These are phyloP conservation scores for Zelleria hepariella DNA, from an alignment of 2,888 invertebrate genomes.

Conservation along the genomic window DNA sequence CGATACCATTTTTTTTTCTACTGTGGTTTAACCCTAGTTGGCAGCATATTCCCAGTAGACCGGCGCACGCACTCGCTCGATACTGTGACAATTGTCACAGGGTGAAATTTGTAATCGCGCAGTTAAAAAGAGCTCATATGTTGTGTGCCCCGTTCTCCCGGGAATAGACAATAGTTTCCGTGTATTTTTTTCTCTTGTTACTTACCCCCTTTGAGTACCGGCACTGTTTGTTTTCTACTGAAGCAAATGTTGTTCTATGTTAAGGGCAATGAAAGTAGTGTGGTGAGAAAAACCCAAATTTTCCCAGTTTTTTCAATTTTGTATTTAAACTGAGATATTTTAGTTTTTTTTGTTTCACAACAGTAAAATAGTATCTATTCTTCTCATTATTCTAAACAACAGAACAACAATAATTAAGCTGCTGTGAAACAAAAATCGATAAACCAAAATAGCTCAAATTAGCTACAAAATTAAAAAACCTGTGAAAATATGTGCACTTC, in stretches of 20 bases:
- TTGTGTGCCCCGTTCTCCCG: slow-evolving; percentile 9
- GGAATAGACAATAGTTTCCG: background rate
- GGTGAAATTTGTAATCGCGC: slow-evolving; percentile 5
- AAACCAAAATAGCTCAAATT: too few relatives aligned
- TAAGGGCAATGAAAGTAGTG: too few relatives aligned
- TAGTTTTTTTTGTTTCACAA: too few relatives aligned
- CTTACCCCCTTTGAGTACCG: slow-evolving; percentile 13
- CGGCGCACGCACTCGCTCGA: background rate
- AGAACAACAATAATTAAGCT: too few relatives aligned
- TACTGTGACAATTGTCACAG: slow-evolving; percentile 13
- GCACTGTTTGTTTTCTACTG: background rate
- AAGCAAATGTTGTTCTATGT: background rate
- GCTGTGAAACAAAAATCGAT: too few relatives aligned
- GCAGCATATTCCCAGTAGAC: background rate
- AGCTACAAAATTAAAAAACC: too few relatives aligned
- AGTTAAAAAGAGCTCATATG: slow-evolving; percentile 14
- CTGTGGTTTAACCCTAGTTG: background rate
- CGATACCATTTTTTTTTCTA: background rate
- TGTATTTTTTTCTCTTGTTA: slow-evolving; percentile 2
- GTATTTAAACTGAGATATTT: too few relatives aligned
- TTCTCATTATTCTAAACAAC: too few relatives aligned
- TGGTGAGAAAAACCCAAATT: too few relatives aligned
- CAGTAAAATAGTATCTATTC: too few relatives aligned
- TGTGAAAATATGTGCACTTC: too few relatives aligned
- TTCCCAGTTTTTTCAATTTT: too few relatives aligned